Base-by-base conservation (phyloP, 2,797 vertebrate species). In the Chromobotia macracanthus region DNA sequence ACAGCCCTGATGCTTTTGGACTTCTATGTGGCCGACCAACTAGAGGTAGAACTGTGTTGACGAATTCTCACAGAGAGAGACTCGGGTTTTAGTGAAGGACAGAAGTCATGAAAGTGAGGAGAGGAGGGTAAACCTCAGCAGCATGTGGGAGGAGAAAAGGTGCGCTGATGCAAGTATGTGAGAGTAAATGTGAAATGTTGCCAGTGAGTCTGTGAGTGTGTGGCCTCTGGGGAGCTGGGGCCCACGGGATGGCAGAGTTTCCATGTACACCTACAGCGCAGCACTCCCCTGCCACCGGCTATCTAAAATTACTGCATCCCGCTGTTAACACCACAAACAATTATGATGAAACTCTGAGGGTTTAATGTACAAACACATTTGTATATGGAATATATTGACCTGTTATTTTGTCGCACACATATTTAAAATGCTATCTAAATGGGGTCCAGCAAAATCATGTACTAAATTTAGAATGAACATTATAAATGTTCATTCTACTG, bases 1-100 rank as follows among this genome's bases (percentile, higher is more conserved):
- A 95, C 92, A 94, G 91, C 94, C 93, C 87, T 90, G 91, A 86
- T 90, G 87, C 70, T 82, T 91, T 91, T 90, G 87, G 93, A 93
- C 90, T 93, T 95, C 95, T 95, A 61, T 16, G 25, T 2, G 23
- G 56, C 12, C 21, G 16, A 18, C 23, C 2, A 89, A 91, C 91
- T 90, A 16, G 31, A 35, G 31, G 35, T 64, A 18, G 18, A 44
- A 41, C 61, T 86, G 77, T 73, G 86, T 87, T 84, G 78, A 89
- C 88, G 85, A 80, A 83, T 87, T 66, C 61, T 66, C 15, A 53
- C 83, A 83, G 63, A 90, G 50, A 35, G 23, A 53, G 44, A 53
- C 23, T 21, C 41, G n/a, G 65, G 5, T 71, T 58, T 75, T 28
- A 28, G 44, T 23, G 38, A 75, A 70, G 25, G 23, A 28, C 11